These are phyloP conservation scores for Chelonus insularis DNA, from an alignment of 1,140 invertebrate species.

Conservation along the genomic window DNA sequence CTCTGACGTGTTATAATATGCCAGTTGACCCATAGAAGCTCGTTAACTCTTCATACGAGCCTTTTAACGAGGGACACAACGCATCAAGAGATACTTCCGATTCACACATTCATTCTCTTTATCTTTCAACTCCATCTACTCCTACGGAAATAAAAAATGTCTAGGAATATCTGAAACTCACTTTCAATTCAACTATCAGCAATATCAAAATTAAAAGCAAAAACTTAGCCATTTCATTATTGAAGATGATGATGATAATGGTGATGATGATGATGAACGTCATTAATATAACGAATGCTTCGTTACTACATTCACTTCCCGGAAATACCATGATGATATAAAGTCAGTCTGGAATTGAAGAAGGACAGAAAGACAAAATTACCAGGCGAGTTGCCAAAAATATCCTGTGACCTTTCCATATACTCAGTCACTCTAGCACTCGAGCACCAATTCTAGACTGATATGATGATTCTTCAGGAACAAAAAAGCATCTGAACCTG, in stretches of 20 bases:
- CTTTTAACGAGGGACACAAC: neutral
- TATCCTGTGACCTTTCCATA: conserved; percentile 27
- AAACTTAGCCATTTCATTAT: no score
- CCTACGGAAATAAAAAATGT: no score
- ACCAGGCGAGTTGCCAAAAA: conserved; percentile 23
- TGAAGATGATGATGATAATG: no score
- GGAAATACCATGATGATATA: neutral
- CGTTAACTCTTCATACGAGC: conserved; percentile 20
- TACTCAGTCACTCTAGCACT: neutral
- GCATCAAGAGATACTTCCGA: neutral
- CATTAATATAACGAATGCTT: no score
- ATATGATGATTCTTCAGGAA: no score
- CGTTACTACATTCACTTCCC: neutral
- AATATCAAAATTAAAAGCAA: no score
- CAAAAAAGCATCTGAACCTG: no score
- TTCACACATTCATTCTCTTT: no score
- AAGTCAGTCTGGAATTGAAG: neutral
- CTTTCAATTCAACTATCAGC: no score
- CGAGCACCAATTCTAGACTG: neutral
- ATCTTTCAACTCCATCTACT: no score
- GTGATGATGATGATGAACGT: no score
- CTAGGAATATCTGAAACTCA: no score
- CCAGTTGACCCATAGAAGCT: conserved; percentile 25
- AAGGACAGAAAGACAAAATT: neutral
- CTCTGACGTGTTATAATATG: neutral